These are phyloP conservation scores for Lepus townsendii DNA, from an alignment of 2,797 vertebrate species.

Conservation along the genomic window DNA sequence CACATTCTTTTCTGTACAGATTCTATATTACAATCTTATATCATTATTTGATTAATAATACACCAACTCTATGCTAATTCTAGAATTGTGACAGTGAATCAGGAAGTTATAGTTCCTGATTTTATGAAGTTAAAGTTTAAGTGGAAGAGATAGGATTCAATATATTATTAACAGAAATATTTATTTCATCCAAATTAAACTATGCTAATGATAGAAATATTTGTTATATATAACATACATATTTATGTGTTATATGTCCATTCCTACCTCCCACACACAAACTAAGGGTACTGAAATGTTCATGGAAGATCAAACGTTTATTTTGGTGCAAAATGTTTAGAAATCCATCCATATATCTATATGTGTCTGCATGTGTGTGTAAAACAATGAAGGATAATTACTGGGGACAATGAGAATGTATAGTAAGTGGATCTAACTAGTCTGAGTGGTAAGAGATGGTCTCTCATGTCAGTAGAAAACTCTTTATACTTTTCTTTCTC, in stretches of 20 bases:
- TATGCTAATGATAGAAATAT: neutral
- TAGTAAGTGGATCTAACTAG: no score
- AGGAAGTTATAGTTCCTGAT: constrained; percentile 29
- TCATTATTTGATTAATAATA: neutral
- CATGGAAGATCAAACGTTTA: no score
- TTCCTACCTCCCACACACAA: no score
- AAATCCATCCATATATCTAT: no score
- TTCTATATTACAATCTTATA: neutral
- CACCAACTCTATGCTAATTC: neutral
- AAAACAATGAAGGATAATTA: neutral
- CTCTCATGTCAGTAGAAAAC: no score
- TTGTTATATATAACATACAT: neutral
- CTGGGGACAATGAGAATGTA: neutral
- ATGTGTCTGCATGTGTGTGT: neutral
- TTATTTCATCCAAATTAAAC: neutral
- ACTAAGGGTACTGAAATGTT: no score
- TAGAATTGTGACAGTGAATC: neutral
- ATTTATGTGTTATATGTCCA: no score
- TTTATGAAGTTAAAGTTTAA: constrained; percentile 15
- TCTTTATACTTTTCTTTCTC: constrained; percentile 12
- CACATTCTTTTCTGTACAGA: neutral
- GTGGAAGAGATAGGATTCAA: neutral
- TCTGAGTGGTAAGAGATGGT: neutral
- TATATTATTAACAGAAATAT: neutral
- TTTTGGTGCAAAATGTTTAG: no score